A percentile compares a stretch with the other conserved stretches of the same genome.
phyloP scores from a whole-genome alignment of 2,888 invertebrate species.

The Boloria selene region DNA sequence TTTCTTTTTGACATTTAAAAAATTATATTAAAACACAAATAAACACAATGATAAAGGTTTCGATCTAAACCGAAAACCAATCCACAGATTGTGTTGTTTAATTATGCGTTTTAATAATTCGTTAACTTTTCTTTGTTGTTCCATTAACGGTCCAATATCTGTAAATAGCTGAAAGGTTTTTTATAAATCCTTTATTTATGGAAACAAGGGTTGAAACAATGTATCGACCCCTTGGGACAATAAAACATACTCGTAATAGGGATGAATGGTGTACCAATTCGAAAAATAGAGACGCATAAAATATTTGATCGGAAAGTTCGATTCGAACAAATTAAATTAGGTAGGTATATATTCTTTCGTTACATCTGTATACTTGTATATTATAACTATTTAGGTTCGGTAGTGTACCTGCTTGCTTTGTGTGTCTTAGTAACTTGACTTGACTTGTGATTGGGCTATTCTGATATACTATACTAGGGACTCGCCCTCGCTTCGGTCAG shows the following conservation, averaged over 20 bases:
- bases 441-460: too few species aligned
- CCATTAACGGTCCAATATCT: slow-evolving; percentile 23
- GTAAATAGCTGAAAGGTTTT: slow-evolving; percentile 29
- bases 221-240: slow-evolving; percentile 30
- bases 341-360: background rate
- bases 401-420: too few species aligned
- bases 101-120: slow-evolving; percentile 12
- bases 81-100: background rate
- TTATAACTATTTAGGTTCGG: too few species aligned
- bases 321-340: slow-evolving; percentile 13
- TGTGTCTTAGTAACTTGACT: too few species aligned
- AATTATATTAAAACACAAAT: too few species aligned
- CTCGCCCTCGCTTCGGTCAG: too few species aligned
- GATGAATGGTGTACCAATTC: slow-evolving; percentile 27
- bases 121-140: slow-evolving; percentile 18
- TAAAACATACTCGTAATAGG: slow-evolving; percentile 34
- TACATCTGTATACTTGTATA: background rate
- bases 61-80: background rate
- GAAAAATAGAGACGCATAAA: slow-evolving; percentile 6
- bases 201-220: slow-evolving; percentile 37
- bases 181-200: slow-evolving; percentile 33
- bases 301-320: slow-evolving; percentile 9
- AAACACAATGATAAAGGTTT: background rate
- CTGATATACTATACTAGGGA: too few species aligned
- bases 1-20: too few species aligned